Evolutionary conservation across 2,797 vertebrate species (phyloP), one percentile per base, ranked within the genome.

Genomic region (Cynopterus sphinx): DNA sequence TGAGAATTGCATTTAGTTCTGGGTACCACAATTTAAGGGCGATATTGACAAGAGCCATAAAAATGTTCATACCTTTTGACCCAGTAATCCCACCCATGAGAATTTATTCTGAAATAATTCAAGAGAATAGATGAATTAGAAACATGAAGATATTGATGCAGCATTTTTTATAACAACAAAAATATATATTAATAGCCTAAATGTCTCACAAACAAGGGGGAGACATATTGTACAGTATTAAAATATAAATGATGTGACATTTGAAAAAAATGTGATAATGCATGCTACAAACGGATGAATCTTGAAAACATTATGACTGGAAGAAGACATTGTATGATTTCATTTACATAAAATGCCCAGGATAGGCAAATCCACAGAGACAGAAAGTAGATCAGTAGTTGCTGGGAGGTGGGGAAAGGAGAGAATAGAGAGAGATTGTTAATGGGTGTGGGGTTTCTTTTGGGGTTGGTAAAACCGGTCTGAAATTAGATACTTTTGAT

Each of bases 31-130:
- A 96, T 97, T 97, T 97, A 93, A 97, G 81, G 97, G 96, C 92
- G 94, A 93, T 97, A 97, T 97, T 97, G 97, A 97, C 97, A 97
- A 97, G 81, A 95, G 91, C 94, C 90, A 88, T 97, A 97, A 97
- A 97, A 97, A 97, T 94, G 96, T 94, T 96, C 96, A 85, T 93
- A 91, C 95, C 97, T 96, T 97, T 97, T 97, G 97, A 97, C 97
- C 97, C 90, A 95, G 86, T 96, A 96, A 97, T 97, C 36, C 83
- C 81, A 92, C 96, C 75, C 96, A 43, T 49, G 90, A 92, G 97
- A 91, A 95, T 97, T 96, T 96, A 94, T 86, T 95, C 91, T 94
- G 92, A 96, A 95, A 96, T 96, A 97, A 96, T 93, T 97, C 96
- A 95, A 88, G 77, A 93, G 51, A 93, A 74, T 21, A 88, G 81